These are phyloP conservation scores for Chelonoidis abingdonii DNA, from an alignment of 2,113 vertebrate species.

Conservation along the genomic window DNA sequence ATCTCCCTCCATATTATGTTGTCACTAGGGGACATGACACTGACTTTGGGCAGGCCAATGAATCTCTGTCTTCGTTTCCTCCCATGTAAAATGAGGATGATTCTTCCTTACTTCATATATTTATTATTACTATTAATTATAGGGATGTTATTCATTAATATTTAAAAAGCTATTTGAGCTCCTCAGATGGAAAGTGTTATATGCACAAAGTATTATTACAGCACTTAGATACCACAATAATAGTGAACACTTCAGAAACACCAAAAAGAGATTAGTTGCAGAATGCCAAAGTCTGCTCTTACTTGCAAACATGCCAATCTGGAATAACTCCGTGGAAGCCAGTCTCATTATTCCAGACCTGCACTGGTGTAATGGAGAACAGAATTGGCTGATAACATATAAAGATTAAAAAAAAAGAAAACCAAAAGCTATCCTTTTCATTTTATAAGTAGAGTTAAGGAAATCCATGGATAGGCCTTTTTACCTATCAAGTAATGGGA, in stretches of 20 bases:
- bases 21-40: not conserved
- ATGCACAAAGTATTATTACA: not conserved
- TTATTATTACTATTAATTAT: no score
- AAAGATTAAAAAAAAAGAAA: not conserved
- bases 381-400: not conserved
- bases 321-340: not conserved
- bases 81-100: not conserved
- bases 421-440: not conserved
- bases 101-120: not conserved
- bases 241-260: not conserved
- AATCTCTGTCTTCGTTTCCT: not conserved
- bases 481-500: not conserved
- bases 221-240: not conserved
- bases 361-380: not conserved
- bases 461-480: not conserved
- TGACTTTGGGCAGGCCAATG: not conserved
- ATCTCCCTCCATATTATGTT: not conserved
- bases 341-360: not conserved
- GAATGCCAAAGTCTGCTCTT: not conserved
- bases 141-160: not conserved
- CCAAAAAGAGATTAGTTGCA: not conserved
- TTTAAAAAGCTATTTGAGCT: not conserved
- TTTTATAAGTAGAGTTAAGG: not conserved
- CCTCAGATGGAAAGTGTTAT: not conserved
- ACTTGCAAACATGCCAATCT: not conserved